Base-by-base conservation (phyloP, 2,888 invertebrate genomes). In the Helicoverpa assulta region DNA sequence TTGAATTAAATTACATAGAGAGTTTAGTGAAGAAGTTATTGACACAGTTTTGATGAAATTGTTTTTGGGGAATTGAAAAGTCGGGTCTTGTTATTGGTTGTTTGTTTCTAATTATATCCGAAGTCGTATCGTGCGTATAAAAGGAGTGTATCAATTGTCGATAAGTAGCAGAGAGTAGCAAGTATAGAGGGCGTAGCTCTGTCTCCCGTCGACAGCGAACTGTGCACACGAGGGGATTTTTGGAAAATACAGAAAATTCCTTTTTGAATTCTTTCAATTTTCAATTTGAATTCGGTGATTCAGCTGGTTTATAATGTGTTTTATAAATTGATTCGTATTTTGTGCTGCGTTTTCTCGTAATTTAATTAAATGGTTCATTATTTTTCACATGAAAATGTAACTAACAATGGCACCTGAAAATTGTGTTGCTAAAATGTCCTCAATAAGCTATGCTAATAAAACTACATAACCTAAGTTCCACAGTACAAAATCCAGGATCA, bases 121-220 rank as follows among this genome's bases (percentile, higher is more conserved):
- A 68, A 26, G n/a, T 80, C 88, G 84, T 85, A 29, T 86, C 90
- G 91, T 86, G 47, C 19, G 63, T 7, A 57, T 37, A 79, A 86
- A 90, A 73, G 6, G 1, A 56, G 56, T 29, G 67, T 69, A 80
- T 81, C 85, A 87, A 88, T 90, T 85, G 90, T 89, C 87, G 89
- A 88, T 90, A 89, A 86, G 84, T 83, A 85, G 85, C 78, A 85
- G 84, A 80, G 84, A 86, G 88, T 81, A 76, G 76, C 78, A 63
- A 71, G 82, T 85, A 81, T 81, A 86, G 86, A 86, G 90, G 91
- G 92, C 92, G 92, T 87, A 92, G 86, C 85, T 80, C 88, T 88
- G 93, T 93, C 93, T 93, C 90, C 90, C 80, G 88, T 83, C 82
- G 85, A 81, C 80, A 76, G 73, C 81, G 76, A 80, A 70, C 69